These are phyloP conservation scores for Leucopsar rothschildi DNA, from an alignment of 2,113 vertebrate genomes.

Conservation along the genomic window DNA sequence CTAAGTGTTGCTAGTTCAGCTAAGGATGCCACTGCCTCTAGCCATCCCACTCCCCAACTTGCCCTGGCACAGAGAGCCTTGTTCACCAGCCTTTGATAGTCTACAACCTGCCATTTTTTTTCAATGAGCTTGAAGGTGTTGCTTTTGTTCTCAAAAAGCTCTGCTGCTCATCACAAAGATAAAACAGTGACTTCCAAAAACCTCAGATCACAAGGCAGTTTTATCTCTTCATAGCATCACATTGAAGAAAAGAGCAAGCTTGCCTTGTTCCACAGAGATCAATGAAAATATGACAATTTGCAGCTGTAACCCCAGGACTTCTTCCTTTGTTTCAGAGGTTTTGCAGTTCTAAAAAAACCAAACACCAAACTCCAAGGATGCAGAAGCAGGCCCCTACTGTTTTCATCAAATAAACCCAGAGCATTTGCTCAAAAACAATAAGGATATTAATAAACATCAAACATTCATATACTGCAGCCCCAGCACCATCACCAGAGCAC, in stretches of 20 bases:
- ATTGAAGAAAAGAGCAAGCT: neutral
- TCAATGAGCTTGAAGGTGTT: neutral
- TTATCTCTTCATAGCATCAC: slow-evolving; percentile 31
- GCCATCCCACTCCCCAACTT: neutral
- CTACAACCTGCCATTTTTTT: neutral
- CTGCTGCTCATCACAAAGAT: neutral
- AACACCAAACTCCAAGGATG: neutral
- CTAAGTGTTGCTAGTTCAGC: neutral
- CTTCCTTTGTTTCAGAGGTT: slow-evolving; percentile 13
- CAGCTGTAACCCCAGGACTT: neutral
- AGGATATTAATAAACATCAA: slow-evolving; percentile 34
- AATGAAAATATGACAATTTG: neutral
- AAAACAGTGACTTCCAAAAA: neutral
- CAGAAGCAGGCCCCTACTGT: neutral
- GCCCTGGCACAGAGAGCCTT: neutral
- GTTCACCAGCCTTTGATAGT: neutral
- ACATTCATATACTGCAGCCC: neutral
- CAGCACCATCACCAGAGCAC: neutral
- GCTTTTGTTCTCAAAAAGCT: slow-evolving; percentile 17
- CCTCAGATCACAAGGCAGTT: slow-evolving; percentile 7
- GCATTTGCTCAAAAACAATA: neutral
- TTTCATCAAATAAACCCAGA: slow-evolving; percentile 13
- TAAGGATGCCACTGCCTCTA: neutral
- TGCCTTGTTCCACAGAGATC: neutral
- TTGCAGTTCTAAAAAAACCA: neutral